Base-by-base conservation (phyloP, 2,797 vertebrate genomes). In the Lithobates sylvaticus region DNA sequence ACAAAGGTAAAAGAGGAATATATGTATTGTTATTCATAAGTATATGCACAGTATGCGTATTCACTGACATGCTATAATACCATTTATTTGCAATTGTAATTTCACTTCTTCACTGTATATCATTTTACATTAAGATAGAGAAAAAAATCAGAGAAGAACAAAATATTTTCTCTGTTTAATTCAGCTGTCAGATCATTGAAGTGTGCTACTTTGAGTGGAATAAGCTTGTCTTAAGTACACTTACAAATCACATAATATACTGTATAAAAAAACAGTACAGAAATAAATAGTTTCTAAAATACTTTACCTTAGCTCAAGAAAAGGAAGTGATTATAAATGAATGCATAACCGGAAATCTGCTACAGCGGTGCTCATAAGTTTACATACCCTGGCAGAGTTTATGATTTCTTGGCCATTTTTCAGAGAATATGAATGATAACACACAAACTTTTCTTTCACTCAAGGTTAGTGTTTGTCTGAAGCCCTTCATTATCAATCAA, bases 11-110 rank as follows among this genome's bases (percentile, higher is more conserved):
- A 64, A 26, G 12, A 64, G 47, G 70, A 74, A 73, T 82, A 64
- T 74, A 73, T 42, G 34, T 44, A 82, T 82, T 82, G 36, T 42
- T 21, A 82, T 82, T 44, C 15, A 61, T 21, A 10, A 21, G 69
- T 5, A n/a, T 42, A 64, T 64, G 34, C 10, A 81, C 29, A 58
- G 12, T 36, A 12, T n/a, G 71, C 36, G 23, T 10, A 50, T 58
- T 81, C 54, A 23, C 7, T 61, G 54, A 34, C 44, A 50, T 39
- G 26, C 47, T 70, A 67, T 78, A 34, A 6, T 6, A 76, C 54
- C 3, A 76, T 61, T 64, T 61, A 76, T 64, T 76, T 76, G 75
- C 32, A 76, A 76, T 76, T 34, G 61, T 39, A 78, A 78, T 65
- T 42, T 44, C 54, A 61, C 21, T 61, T 61, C 5, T 61, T 9